Percentiles rank a stretch among this genome's conserved stretches.
phyloP scores from a whole-genome alignment of 2,888 invertebrate genomes.

The Thera obeliscata region DNA sequence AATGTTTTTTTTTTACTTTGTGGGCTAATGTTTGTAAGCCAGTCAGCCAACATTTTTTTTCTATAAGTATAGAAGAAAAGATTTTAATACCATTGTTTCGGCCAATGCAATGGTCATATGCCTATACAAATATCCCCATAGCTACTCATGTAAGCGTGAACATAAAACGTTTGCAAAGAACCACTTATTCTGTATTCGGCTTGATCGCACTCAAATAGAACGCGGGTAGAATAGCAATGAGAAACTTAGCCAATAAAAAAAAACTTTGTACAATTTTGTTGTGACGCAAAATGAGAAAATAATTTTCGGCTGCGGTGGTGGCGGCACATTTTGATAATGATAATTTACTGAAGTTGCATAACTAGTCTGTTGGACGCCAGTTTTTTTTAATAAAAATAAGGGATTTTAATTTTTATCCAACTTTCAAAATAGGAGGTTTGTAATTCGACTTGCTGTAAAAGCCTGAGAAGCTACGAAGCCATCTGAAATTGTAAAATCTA shows the following conservation, averaged over 20 bases:
- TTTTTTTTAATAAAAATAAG: neutral
- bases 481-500: too few species aligned
- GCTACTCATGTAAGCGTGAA: neutral
- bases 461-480: too few species aligned
- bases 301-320: conserved; percentile 21
- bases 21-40: too few species aligned
- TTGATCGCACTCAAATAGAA: conserved; percentile 13
- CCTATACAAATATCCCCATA: neutral
- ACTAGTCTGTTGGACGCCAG: neutral
- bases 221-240: conserved; percentile 15
- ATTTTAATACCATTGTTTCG: neutral
- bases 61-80: too few species aligned
- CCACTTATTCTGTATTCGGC: neutral
- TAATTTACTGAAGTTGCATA: neutral
- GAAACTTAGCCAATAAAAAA: conserved; percentile 22
- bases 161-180: conserved; percentile 5
- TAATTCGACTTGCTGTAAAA: too few species aligned
- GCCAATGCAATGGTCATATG: neutral
- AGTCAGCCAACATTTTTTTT: too few species aligned
- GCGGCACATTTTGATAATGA: neutral
- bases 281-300: conserved; percentile 31
- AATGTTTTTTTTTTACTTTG: too few species aligned
- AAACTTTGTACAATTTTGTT: conserved; percentile 23
- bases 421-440: too few species aligned
- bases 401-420: neutral